These are phyloP conservation scores for Phalacrocorax aristotelis DNA, from an alignment of 2,113 vertebrate species.

Conservation along the genomic window DNA sequence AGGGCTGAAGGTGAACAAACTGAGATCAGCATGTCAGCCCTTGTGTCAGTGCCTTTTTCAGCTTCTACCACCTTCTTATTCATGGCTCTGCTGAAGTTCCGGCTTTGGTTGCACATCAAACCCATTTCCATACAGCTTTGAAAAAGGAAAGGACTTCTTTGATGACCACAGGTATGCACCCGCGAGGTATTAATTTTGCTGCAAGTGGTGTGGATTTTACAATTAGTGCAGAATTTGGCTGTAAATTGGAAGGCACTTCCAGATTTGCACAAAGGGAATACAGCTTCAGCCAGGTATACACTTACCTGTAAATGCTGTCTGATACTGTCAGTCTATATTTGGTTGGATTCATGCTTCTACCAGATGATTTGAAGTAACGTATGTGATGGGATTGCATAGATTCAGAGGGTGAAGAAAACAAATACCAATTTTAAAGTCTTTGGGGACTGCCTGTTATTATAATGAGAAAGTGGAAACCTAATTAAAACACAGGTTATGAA, in stretches of 20 bases:
- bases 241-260: background rate
- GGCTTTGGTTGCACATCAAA: background rate
- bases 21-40: background rate
- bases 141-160: background rate
- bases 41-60: background rate
- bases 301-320: background rate
- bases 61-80: background rate
- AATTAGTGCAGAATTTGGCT: background rate
- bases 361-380: background rate
- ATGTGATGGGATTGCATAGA: background rate
- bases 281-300: background rate
- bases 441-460: background rate
- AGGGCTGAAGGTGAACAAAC: background rate
- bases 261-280: background rate
- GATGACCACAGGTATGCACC: background rate
- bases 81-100: background rate
- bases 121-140: background rate
- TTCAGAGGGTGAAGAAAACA: conserved; percentile 10
- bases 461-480: conserved; percentile 24
- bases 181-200: background rate
- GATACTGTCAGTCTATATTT: background rate
- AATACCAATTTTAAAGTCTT: background rate
- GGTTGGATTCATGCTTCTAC: background rate
- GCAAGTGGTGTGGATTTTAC: background rate
- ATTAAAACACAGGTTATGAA: conserved; percentile 37